These are phyloP conservation scores for Apodemia zela DNA, from an alignment of 2,888 invertebrate genomes.

Conservation along the genomic window DNA sequence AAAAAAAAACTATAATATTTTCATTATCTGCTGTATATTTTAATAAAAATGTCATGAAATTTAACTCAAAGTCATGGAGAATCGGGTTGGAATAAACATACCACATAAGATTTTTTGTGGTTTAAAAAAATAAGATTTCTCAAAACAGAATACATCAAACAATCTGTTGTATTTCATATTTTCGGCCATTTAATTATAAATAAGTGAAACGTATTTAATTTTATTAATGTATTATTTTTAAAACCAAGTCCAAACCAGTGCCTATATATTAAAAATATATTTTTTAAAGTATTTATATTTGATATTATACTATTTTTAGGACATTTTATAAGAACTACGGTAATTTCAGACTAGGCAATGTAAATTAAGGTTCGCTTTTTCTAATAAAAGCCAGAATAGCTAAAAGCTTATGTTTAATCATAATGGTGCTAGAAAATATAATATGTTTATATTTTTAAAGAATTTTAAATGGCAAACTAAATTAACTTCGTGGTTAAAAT, in stretches of 20 bases:
- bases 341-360: background rate
- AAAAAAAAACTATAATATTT: too few relatives aligned
- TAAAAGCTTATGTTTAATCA: background rate
- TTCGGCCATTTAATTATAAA: background rate
- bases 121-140: background rate
- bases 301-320: background rate
- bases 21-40: too few relatives aligned
- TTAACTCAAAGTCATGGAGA: too few relatives aligned
- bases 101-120: background rate
- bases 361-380: background rate
- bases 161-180: constrained; percentile 1
- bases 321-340: background rate
- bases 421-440: constrained; percentile 2
- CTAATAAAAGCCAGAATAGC: background rate
- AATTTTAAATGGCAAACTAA: background rate
- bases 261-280: constrained; percentile 6
- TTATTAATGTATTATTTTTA: background rate
- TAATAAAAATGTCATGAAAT: too few relatives aligned
- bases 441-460: background rate
- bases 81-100: too few relatives aligned
- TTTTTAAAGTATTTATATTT: constrained; percentile 3
- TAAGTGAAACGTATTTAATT: background rate
- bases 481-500: background rate
- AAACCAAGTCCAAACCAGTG: constrained; percentile 5
- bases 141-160: background rate